phyloP scores from a whole-genome alignment of 2,888 invertebrate species.

The Brachyptera risi region DNA sequence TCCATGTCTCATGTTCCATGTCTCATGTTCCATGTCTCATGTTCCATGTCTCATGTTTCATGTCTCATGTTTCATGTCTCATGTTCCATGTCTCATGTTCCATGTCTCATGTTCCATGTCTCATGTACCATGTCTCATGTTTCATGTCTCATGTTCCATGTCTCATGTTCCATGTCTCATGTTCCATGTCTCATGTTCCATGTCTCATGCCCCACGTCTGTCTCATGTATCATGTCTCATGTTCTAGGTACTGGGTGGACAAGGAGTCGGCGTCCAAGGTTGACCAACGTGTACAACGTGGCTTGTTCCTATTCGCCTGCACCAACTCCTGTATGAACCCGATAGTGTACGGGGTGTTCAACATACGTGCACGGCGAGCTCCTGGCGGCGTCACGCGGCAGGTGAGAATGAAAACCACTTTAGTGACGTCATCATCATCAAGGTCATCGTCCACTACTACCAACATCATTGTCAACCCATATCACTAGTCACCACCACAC shows the following conservation, averaged over 20 bases:
- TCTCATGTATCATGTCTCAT: not conserved
- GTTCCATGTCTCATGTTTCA: too few species aligned
- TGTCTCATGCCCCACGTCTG: too few species aligned
- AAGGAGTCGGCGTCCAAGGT: slow-evolving; percentile 62
- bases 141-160: too few species aligned
- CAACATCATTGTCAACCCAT: too few species aligned
- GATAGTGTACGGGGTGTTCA: slow-evolving; percentile 88
- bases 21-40: too few species aligned
- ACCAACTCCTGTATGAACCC: slow-evolving; percentile 97
- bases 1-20: slow-evolving; percentile 51
- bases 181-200: too few species aligned
- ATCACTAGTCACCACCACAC: too few species aligned
- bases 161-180: too few species aligned
- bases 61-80: not conserved
- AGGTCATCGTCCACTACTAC: not conserved
- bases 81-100: slow-evolving; percentile 64
- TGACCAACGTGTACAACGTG: slow-evolving; percentile 76
- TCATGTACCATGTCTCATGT: too few species aligned
- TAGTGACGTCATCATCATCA: not conserved
- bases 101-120: too few species aligned
- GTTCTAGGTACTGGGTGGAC: slow-evolving; percentile 75
- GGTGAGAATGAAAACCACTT: slow-evolving; percentile 3
- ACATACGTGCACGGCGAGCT: slow-evolving; percentile 54
- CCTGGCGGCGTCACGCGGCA: not conserved
- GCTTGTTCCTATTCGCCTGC: slow-evolving; percentile 89